Evolutionary conservation across 2,113 vertebrate genomes (phyloP), one percentile per base, ranked within the genome.

Genomic region (Urocynchramus pylzowi): DNA sequence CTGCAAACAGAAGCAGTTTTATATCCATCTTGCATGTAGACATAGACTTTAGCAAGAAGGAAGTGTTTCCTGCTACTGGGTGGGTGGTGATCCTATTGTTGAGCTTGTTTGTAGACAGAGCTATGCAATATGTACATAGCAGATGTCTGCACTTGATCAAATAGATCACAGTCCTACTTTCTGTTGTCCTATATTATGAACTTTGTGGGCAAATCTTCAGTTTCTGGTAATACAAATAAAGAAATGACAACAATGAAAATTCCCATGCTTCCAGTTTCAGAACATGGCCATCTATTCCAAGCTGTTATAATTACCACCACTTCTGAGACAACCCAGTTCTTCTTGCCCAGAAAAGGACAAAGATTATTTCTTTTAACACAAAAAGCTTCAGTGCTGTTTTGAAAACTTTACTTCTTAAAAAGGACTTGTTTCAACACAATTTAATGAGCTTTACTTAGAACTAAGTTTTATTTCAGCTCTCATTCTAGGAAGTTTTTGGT

Each of bases 301-400:
- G 37, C 24, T 41, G 30, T 89, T 68, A 21, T 6, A 76, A 76
- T 85, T 91, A 81, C 54, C 49, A 67, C 3, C 33, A 52, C 41
- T 91, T 89, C 37, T 87, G 41, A 89, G 84, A 71, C 47, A 79
- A 63, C 8, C 1, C 27, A 23, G 12, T 71, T 89, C 30, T 90
- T 90, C 91, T 87, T 93, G 44, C 57, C 37, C 82, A 94, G 87
- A 90, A 94, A 90, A 95, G 70, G 84, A 31, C 47, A 87, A 80
- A 82, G 10, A 37, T 49, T 64, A 37, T 23, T 84, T 93, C 50
- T 80, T 89, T 59, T 21, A 59, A 30, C 30, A 65, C 10, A 61
- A 75, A 89, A 73, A 11, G 4, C 26, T 90, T 85, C 41, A 45
- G 19, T 64, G 50, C 9, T 76, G 39, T 68, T 90, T 44, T 56